Conservation (phyloP, 2,113 vertebrate species). For the Dipodomys spectabilis region DNA sequence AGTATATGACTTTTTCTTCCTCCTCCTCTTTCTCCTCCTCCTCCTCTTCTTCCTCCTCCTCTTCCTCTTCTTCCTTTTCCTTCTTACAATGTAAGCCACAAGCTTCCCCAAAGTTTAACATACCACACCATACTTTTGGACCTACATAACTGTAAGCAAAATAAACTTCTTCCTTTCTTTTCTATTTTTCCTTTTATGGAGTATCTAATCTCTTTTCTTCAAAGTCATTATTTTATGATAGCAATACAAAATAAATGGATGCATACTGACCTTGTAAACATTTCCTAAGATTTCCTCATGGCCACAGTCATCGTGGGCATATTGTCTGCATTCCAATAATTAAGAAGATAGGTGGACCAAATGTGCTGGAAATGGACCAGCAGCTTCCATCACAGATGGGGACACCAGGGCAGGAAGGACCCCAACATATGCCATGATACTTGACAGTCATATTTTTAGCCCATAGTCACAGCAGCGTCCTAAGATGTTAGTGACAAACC, state of each 20-base stretch:
- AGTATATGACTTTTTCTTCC: too few relatives aligned
- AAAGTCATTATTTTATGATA: too few relatives aligned
- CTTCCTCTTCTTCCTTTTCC: neutral
- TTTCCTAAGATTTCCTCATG: neutral
- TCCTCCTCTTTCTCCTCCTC: neutral
- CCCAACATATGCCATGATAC: neutral
- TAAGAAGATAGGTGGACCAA: neutral
- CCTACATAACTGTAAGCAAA: too few relatives aligned
- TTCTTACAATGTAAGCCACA: too few relatives aligned
- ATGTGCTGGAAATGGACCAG: neutral
- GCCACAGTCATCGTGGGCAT: neutral
- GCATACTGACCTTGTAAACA: neutral
- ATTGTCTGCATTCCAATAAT: neutral
- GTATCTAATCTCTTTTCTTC: neutral
- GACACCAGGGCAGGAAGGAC: neutral
- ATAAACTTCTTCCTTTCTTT: too few relatives aligned
- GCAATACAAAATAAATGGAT: neutral
- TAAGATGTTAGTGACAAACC: too few relatives aligned
- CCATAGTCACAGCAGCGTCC: too few relatives aligned
- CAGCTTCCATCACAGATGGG: neutral
- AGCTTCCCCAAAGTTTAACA: too few relatives aligned
- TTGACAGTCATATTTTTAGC: neutral
- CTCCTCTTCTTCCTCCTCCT: too few relatives aligned
- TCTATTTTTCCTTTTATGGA: too few relatives aligned
- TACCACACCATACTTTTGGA: too few relatives aligned